These are phyloP conservation scores for Achroia grisella DNA, from an alignment of 1,140 invertebrate species.

Conservation along the genomic window DNA sequence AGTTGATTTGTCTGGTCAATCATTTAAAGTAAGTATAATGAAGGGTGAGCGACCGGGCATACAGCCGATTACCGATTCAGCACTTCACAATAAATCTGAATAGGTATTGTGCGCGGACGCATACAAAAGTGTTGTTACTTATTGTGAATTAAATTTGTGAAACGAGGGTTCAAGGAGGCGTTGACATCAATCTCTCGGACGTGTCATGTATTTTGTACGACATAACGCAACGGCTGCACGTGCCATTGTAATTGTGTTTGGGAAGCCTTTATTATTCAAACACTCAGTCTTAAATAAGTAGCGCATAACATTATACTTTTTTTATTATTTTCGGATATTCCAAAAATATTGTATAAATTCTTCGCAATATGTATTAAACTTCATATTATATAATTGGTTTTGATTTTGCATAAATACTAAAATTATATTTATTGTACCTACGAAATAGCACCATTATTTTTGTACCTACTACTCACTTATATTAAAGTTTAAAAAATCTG, in stretches of 20 bases:
- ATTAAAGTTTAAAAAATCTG: too few relatives aligned
- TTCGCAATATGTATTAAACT: too few relatives aligned
- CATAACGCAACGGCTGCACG: background rate
- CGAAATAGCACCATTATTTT: too few relatives aligned
- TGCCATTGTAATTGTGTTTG: background rate
- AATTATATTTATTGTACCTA: too few relatives aligned
- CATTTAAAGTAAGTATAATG: slow-evolving; percentile 38
- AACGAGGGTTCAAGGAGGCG: slow-evolving; percentile 42
- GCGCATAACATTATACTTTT: too few relatives aligned
- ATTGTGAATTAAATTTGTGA: slow-evolving; percentile 57
- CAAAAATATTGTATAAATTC: too few relatives aligned
- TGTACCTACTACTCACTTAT: too few relatives aligned
- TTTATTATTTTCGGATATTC: too few relatives aligned
- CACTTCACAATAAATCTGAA: slow-evolving; percentile 59
- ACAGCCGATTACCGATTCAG: slow-evolving; percentile 54
- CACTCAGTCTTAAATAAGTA: too few relatives aligned
- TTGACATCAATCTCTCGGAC: slow-evolving; percentile 48
- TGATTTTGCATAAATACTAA: too few relatives aligned
- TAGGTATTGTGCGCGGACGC: slow-evolving; percentile 61
- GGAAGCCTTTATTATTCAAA: background rate
- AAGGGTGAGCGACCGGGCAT: slow-evolving; percentile 52
- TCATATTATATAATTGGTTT: too few relatives aligned
- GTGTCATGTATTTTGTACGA: slow-evolving; percentile 19
- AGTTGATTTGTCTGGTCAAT: slow-evolving; percentile 32
- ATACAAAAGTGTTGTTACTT: slow-evolving; percentile 57